These are phyloP conservation scores for Agriopis leucophaearia DNA, from an alignment of 2,888 invertebrate genomes.

Conservation along the genomic window DNA sequence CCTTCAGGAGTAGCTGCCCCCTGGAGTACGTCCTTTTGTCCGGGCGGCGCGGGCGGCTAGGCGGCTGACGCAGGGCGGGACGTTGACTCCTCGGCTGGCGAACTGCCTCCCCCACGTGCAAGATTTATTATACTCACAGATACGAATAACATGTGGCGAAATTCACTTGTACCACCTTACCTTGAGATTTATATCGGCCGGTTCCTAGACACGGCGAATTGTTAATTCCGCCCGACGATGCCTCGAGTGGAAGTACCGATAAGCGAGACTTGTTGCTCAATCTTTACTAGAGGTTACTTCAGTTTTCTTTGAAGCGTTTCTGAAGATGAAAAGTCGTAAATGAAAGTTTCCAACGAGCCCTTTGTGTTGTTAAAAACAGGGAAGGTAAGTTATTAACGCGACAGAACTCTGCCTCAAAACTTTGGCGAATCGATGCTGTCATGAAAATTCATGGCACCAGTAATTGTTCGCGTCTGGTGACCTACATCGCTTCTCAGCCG, in stretches of 20 bases:
- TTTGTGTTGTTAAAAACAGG: slow-evolving; percentile 31
- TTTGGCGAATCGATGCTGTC: slow-evolving; percentile 44
- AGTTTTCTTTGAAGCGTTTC: slow-evolving; percentile 10
- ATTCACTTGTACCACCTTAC: slow-evolving; percentile 63
- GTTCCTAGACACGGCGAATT: slow-evolving; percentile 44
- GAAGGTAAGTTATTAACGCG: slow-evolving; percentile 37
- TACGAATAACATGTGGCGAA: slow-evolving; percentile 63
- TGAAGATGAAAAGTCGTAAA: slow-evolving; percentile 24
- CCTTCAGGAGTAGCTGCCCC: slow-evolving; percentile 41
- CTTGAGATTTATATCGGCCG: slow-evolving; percentile 58
- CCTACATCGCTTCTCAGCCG: slow-evolving; percentile 59
- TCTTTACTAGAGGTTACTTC: neutral
- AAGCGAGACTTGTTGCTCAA: slow-evolving; percentile 39
- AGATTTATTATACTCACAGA: slow-evolving; percentile 63
- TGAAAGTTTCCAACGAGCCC: slow-evolving; percentile 22
- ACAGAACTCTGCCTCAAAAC: slow-evolving; percentile 34
- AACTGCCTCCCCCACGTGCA: slow-evolving; percentile 55
- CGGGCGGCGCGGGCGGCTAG: slow-evolving; percentile 51
- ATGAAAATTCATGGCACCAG: slow-evolving; percentile 48
- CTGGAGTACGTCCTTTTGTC: slow-evolving; percentile 62
- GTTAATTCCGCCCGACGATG: slow-evolving; percentile 48
- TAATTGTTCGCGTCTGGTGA: slow-evolving; percentile 59
- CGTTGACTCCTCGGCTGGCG: slow-evolving; percentile 58
- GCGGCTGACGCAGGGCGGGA: slow-evolving; percentile 44
- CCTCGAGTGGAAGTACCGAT: slow-evolving; percentile 30